Evolutionary conservation across 2,113 vertebrate species (phyloP).

Genomic region (Upupa epops): DNA sequence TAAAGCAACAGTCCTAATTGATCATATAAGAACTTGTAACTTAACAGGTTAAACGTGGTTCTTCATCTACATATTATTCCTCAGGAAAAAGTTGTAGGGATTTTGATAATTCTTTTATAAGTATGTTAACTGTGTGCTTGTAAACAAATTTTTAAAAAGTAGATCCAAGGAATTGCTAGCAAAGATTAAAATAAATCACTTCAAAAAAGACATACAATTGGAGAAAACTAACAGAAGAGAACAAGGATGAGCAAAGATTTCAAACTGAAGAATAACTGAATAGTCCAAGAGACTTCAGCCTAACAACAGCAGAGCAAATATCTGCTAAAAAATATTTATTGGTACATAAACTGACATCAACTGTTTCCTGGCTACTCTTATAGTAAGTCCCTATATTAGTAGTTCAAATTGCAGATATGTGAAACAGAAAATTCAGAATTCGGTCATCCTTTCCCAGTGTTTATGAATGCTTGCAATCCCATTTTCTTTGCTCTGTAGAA

Average conservation of each 20-base stretch:
- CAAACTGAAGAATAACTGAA: background rate
- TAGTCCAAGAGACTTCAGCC: background rate
- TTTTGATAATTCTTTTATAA: background rate
- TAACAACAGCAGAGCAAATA: background rate
- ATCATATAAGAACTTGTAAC: background rate
- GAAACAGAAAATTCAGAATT: background rate
- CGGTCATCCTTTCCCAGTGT: background rate
- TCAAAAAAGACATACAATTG: background rate
- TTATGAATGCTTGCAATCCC: background rate
- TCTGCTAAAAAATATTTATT: background rate
- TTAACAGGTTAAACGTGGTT: background rate
- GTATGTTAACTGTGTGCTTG: background rate
- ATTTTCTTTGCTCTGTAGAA: background rate
- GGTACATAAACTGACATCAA: background rate
- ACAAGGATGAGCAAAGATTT: background rate
- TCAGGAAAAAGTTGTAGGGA: background rate
- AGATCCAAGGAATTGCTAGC: background rate
- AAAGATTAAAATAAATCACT: background rate
- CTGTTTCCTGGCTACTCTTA: background rate
- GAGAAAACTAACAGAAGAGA: background rate
- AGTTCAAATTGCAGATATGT: background rate
- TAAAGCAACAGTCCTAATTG: background rate
- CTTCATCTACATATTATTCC: background rate
- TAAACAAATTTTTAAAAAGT: background rate
- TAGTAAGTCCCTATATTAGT: background rate